Base-by-base conservation (phyloP, 2,113 vertebrate genomes). In the Herpailurus yagouaroundi region DNA sequence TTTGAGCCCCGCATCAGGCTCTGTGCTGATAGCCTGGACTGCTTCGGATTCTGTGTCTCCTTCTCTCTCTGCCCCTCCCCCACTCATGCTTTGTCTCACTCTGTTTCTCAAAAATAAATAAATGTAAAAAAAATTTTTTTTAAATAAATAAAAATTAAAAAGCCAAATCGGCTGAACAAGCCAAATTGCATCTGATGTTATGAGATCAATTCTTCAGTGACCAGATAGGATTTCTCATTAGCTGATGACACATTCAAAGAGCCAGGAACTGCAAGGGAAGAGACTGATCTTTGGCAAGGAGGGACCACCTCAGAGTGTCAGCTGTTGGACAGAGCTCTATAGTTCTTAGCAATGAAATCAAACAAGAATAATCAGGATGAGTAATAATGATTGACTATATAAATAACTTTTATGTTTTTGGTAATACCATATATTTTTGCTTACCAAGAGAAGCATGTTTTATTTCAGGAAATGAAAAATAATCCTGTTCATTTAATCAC, bases 401-500 rank as follows among this genome's bases (percentile, higher is more conserved):
- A 92, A 89, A 38, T 36, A 89, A 69, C 60, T 85, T 96, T 77
- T 83, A 50, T 77, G 23, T 7, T 94, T 71, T 84, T 79, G 57
- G 19, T 92, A 94, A 63, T 97, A n/a, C 25, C 90, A 0, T 48
- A 16, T 95, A 36, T 77, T 76, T 91, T 95, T 87, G 16, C 60
- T 73, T 89, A 83, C 55, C 25, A 52, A 97, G 95, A 85, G 79
- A 90, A 90, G 0, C 1, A 48, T 95, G 25, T 81, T 98, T 98
- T 57, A n/a, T 98, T 98, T 95, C 92, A 99, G 99, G 99, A 99
- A 98, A 98, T 99, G 76, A 99, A 99, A 98, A 99, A 98, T 97
- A 99, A 99, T 96, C 99, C 99, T 12, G 99, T 99, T 77, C 99
- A 99, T 98, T 98, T 99, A 98, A 99, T 99, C 85, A 99, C 99